Evolutionary conservation across 2,113 vertebrate genomes (phyloP).

Genomic region (Toxotes jaculatrix): DNA sequence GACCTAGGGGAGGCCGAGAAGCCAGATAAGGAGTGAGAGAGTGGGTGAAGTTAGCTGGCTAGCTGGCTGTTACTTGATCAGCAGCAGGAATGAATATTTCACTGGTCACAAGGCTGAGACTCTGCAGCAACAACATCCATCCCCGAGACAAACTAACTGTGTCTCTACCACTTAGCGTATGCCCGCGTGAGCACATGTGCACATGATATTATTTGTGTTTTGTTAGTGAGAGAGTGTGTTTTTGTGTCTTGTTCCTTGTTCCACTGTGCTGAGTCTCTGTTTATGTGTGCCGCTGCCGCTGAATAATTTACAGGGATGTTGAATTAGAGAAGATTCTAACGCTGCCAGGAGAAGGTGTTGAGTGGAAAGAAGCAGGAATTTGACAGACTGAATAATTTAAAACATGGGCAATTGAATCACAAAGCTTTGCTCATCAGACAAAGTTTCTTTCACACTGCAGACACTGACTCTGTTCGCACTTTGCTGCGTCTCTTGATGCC

Average conservation of each 20-base stretch:
- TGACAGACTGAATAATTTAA: constrained; percentile 32
- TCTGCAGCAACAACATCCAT: constrained; percentile 23
- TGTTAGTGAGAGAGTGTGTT: neutral
- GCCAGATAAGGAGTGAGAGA: constrained; percentile 40
- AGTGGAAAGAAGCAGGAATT: constrained; percentile 23
- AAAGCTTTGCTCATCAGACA: neutral
- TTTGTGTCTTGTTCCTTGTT: constrained; percentile 4
- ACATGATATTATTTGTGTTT: constrained; percentile 19
- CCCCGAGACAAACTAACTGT: constrained; percentile 1
- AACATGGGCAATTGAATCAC: constrained; percentile 2
- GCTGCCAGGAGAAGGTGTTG: constrained; percentile 45
- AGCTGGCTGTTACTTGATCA: constrained; percentile 71
- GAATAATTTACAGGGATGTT: constrained; percentile 65
- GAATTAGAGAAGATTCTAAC: constrained; percentile 38
- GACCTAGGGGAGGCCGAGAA: neutral
- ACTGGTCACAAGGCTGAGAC: constrained; percentile 57
- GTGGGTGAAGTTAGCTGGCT: constrained; percentile 32
- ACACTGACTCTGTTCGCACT: neutral
- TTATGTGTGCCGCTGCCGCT: constrained; percentile 18
- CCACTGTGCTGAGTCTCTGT: neutral
- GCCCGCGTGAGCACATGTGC: neutral
- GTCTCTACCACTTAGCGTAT: neutral
- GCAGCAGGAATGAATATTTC: constrained; percentile 78
- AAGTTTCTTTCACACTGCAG: neutral
- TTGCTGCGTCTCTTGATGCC: neutral